phyloP scores from a whole-genome alignment of 2,797 vertebrate species.

The Cynopterus sphinx region DNA sequence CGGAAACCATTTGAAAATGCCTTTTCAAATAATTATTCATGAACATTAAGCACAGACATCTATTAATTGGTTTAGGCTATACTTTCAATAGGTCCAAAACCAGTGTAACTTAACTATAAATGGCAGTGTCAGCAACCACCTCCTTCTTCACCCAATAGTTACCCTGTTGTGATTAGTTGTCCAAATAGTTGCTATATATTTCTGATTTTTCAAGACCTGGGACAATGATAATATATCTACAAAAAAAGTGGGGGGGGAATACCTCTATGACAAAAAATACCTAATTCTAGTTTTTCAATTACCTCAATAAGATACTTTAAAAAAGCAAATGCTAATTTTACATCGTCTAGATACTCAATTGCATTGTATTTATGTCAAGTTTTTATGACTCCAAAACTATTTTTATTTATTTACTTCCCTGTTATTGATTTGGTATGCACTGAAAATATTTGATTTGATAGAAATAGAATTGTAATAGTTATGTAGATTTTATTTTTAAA shows the following conservation, averaged over 20 bases:
- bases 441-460: background rate
- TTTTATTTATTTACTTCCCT: background rate
- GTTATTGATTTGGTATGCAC: background rate
- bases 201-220: background rate
- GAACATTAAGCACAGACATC: background rate
- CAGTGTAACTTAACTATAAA: background rate
- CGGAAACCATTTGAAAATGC: background rate
- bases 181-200: background rate
- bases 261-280: background rate
- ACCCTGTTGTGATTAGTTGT: background rate
- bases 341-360: background rate
- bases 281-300: background rate
- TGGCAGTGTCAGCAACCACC: background rate
- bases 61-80: background rate
- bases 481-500: background rate
- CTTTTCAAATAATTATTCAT: slow-evolving; percentile 5
- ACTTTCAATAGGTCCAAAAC: background rate
- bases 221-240: background rate
- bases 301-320: background rate
- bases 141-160: background rate
- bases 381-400: background rate
- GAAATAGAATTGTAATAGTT: background rate
- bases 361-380: background rate
- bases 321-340: background rate
- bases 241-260: background rate